These are phyloP conservation scores for Rhagoletis pomonella DNA, from an alignment of 1,140 invertebrate genomes.

Conservation along the genomic window DNA sequence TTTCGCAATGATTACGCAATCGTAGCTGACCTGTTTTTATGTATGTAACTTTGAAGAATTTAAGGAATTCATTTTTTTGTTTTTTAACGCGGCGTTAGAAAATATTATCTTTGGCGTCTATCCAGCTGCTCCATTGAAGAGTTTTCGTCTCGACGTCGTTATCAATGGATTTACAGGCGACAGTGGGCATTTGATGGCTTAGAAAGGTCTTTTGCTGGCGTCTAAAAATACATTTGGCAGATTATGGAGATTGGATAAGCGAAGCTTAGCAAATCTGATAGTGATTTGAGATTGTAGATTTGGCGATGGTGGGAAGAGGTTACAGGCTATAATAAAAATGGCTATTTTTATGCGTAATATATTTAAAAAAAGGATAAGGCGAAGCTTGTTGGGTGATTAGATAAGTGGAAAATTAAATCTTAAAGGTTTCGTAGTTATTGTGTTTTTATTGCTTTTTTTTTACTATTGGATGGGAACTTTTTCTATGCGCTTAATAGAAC, in stretches of 20 bases:
- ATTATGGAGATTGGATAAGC: background rate
- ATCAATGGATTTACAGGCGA: background rate
- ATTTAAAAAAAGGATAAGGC: too few species aligned
- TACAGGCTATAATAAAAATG: too few species aligned
- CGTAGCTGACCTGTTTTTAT: background rate
- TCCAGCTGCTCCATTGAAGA: background rate
- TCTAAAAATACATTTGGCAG: background rate
- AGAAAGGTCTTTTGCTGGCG: slow-evolving; percentile 6
- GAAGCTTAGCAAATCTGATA: background rate
- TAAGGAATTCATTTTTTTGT: slow-evolving; percentile 8
- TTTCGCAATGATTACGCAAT: slow-evolving; percentile 7
- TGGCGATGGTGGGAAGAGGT: too few species aligned
- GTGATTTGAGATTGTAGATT: too few species aligned
- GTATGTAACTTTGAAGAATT: background rate
- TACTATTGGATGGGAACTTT: too few species aligned
- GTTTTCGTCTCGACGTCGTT: background rate
- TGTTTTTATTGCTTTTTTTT: too few species aligned
- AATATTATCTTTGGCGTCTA: slow-evolving; percentile 16
- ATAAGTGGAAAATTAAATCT: too few species aligned
- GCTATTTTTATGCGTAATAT: too few species aligned
- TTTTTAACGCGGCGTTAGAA: background rate
- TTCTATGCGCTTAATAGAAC: too few species aligned
- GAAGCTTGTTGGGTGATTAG: too few species aligned
- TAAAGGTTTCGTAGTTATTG: too few species aligned
- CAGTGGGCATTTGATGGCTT: background rate